Conservation (phyloP, 2,113 vertebrate genomes). For the Malurus elegans region DNA sequence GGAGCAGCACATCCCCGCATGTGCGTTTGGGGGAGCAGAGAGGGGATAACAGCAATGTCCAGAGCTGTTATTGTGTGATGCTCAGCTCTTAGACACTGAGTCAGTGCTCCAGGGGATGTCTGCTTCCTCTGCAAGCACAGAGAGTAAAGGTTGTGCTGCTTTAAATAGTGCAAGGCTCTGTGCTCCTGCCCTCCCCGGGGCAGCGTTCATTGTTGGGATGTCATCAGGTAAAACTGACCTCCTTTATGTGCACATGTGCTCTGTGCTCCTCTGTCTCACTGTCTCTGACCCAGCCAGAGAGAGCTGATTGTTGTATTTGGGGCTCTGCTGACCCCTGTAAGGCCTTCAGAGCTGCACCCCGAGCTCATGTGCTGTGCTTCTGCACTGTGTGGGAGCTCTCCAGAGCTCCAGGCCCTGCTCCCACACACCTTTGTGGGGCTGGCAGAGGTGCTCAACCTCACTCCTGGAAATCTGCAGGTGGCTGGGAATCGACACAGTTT, state of each 20-base stretch:
- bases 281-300: background rate
- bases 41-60: background rate
- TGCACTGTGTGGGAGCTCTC: rapidly evolving
- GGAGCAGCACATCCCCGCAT: background rate
- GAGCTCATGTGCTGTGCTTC: background rate
- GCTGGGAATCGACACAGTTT: background rate
- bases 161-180: rapidly evolving
- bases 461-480: background rate
- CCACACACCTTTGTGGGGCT: rapidly evolving
- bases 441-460: background rate
- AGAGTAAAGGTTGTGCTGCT: background rate
- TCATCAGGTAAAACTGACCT: background rate
- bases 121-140: background rate
- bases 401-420: background rate
- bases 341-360: background rate
- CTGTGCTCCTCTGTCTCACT: background rate
- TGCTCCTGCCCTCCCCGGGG: background rate
- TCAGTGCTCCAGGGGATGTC: background rate
- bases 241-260: background rate
- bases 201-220: background rate
- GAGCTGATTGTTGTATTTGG: background rate
- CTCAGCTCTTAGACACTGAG: background rate
- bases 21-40: background rate
- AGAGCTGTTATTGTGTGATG: background rate
- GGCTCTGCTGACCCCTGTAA: rapidly evolving